A percentile compares a stretch with the other conserved stretches of the same genome.
These are phyloP conservation scores for Mus minutoides DNA, from an alignment of 2,797 vertebrate species.

Conservation along the genomic window DNA sequence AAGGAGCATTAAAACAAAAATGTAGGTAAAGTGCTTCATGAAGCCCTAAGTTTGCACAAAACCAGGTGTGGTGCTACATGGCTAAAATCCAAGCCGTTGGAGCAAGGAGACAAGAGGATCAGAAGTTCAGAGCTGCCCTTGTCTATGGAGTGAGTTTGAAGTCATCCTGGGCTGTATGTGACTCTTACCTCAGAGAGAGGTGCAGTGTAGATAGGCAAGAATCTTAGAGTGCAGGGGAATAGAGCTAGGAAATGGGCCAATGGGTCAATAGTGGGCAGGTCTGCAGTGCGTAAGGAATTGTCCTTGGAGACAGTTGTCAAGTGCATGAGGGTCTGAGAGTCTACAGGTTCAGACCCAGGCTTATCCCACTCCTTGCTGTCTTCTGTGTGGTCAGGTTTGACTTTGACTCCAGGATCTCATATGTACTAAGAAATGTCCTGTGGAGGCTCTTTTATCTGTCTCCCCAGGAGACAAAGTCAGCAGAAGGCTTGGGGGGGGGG, in stretches of 20 bases:
- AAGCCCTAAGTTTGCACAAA: background rate
- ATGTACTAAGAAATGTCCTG: background rate
- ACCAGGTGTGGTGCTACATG: too few relatives aligned
- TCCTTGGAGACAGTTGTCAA: background rate
- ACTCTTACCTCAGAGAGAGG: background rate
- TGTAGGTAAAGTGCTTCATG: background rate
- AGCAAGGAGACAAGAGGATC: background rate
- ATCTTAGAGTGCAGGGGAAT: background rate
- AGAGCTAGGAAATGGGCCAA: background rate
- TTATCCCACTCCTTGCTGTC: too few relatives aligned
- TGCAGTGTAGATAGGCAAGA: background rate
- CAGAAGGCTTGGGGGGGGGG: background rate
- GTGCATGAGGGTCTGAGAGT: background rate
- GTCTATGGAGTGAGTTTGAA: background rate
- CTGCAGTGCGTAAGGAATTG: background rate
- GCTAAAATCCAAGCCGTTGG: background rate
- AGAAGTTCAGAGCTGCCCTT: background rate
- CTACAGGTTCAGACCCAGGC: background rate
- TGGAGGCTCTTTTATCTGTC: background rate
- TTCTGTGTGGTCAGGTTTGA: too few relatives aligned
- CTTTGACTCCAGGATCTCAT: background rate
- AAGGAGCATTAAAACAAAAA: background rate
- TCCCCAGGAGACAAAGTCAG: background rate
- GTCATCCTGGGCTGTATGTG: background rate
- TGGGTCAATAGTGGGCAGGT: rapidly evolving